These are phyloP conservation scores for Drosophila triauraria DNA, from an alignment of 1,140 invertebrate species.

Conservation along the genomic window DNA sequence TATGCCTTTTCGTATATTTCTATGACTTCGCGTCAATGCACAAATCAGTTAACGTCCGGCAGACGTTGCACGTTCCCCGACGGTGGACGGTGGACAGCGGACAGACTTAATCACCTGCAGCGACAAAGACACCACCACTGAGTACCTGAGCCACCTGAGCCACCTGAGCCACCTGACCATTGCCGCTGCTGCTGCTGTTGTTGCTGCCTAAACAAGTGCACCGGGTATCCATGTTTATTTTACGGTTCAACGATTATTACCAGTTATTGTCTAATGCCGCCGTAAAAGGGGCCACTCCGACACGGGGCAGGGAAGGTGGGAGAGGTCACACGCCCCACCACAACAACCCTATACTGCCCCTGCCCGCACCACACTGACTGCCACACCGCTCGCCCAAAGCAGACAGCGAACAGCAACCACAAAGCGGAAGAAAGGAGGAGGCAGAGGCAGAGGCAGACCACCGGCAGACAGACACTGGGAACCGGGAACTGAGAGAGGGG, in stretches of 20 bases:
- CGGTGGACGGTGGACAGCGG: neutral
- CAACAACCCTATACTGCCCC: slow-evolving; percentile 4
- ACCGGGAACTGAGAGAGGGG: neutral
- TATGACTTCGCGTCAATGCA: slow-evolving; percentile 82
- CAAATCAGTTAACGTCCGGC: slow-evolving; percentile 80
- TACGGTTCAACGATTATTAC: slow-evolving; percentile 84
- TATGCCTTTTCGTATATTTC: slow-evolving; percentile 76
- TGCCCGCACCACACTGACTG: slow-evolving; percentile 3
- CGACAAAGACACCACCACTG: slow-evolving; percentile 55
- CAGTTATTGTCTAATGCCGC: slow-evolving; percentile 80
- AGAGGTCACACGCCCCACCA: slow-evolving; percentile 30
- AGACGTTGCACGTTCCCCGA: slow-evolving; percentile 30
- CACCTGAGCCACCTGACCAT: slow-evolving; percentile 57
- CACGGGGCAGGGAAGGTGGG: slow-evolving; percentile 13
- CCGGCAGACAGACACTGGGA: slow-evolving; percentile 27
- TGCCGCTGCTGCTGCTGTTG: slow-evolving; percentile 42
- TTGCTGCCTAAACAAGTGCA: slow-evolving; percentile 80
- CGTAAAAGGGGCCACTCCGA: slow-evolving; percentile 64
- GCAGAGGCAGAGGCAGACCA: slow-evolving; percentile 13
- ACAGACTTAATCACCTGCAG: slow-evolving; percentile 57
- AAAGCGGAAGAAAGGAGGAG: slow-evolving; percentile 43
- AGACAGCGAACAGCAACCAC: slow-evolving; percentile 55
- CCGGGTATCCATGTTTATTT: slow-evolving; percentile 81
- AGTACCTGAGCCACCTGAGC: slow-evolving; percentile 12
- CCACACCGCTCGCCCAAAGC: neutral